Percentiles rank a stretch among this genome's conserved stretches.
Evolutionary conservation across 2,888 invertebrate species (phyloP).

Genomic region (Crepidodera aurea): DNA sequence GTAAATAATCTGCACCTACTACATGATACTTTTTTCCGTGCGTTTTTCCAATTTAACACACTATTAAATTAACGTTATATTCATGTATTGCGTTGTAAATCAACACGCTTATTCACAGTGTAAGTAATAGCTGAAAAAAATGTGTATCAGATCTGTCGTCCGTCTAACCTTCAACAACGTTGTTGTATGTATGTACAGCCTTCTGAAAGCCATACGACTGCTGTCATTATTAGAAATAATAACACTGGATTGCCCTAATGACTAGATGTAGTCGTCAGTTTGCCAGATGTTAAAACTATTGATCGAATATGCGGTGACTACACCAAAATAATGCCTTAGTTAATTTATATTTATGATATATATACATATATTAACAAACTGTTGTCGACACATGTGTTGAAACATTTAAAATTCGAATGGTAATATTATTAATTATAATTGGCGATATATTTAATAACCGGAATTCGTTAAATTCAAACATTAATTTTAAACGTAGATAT

Average conservation of each 20-base stretch:
- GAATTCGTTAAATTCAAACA: no score
- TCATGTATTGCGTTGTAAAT: no score
- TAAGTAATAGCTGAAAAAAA: neutral
- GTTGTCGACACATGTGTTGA: slow-evolving; percentile 36
- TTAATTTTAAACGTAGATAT: no score
- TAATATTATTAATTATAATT: slow-evolving; percentile 39
- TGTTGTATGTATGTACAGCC: neutral
- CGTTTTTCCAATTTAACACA: no score
- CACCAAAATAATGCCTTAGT: slow-evolving; percentile 37
- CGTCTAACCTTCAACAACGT: neutral
- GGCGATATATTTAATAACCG: slow-evolving; percentile 20
- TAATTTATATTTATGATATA: slow-evolving; percentile 43
- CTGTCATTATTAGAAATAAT: slow-evolving; percentile 26
- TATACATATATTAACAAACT: slow-evolving; percentile 35
- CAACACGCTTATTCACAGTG: no score
- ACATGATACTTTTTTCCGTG: no score
- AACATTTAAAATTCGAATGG: slow-evolving; percentile 29
- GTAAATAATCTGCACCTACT: no score
- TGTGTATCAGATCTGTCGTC: neutral
- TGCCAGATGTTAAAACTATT: slow-evolving; percentile 42
- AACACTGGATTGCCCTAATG: slow-evolving; percentile 28
- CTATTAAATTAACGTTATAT: no score
- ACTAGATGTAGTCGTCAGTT: slow-evolving; percentile 36
- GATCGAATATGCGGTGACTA: slow-evolving; percentile 36
- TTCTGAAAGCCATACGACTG: neutral